Percentiles rank a stretch among this genome's conserved stretches.
Conservation (phyloP, 2,113 vertebrate genomes). For the Archilochus colubris region DNA sequence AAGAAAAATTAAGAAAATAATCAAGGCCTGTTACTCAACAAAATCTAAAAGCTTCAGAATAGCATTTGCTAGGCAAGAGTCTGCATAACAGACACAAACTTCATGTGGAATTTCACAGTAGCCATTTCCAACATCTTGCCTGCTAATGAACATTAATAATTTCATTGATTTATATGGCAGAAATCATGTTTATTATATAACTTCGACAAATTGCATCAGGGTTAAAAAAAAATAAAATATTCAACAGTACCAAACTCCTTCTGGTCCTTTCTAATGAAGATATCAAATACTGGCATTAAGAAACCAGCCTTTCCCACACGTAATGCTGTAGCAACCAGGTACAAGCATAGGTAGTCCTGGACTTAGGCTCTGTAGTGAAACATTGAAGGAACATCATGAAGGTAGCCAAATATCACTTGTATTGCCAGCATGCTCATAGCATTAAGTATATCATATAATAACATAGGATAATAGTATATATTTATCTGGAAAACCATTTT, state of each 20-base stretch:
- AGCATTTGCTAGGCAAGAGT: slow-evolving; percentile 46
- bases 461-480: not conserved
- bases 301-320: not conserved
- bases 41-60: not conserved
- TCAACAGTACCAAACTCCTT: not conserved
- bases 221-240: not conserved
- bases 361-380: not conserved
- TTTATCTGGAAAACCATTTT: not conserved
- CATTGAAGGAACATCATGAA: not conserved
- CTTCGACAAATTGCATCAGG: not conserved
- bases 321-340: not conserved
- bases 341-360: not conserved
- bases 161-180: not conserved
- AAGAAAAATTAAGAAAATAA: not conserved
- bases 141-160: slow-evolving; percentile 40
- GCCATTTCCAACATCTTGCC: slow-evolving; percentile 31
- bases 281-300: not conserved
- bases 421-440: not conserved
- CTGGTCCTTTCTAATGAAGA: not conserved
- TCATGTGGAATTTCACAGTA: slow-evolving; percentile 39
- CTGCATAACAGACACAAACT: not conserved
- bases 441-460: not conserved
- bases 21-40: slow-evolving; percentile 7
- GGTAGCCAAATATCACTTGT: not conserved
- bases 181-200: not conserved